Evolutionary conservation across 2,888 invertebrate species (phyloP).

Genomic region (Slavum lentiscoides): DNA sequence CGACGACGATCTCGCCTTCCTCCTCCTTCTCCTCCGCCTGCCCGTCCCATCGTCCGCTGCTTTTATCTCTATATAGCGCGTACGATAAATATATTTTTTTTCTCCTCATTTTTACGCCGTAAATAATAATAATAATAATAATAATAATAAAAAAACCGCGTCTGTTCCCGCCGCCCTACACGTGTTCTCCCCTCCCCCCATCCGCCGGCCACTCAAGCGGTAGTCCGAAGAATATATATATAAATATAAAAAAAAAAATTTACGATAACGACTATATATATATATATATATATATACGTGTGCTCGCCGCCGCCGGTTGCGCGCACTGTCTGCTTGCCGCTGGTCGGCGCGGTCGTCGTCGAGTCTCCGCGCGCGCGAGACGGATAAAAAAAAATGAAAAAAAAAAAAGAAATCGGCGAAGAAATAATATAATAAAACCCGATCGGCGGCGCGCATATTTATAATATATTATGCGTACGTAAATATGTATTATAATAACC

Average conservation of each 20-base stretch:
- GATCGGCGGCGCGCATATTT: not conserved
- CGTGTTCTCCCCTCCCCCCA: not conserved
- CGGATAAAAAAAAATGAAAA: too few relatives aligned
- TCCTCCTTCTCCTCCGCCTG: too few relatives aligned
- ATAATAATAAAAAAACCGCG: too few relatives aligned
- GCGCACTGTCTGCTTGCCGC: too few relatives aligned
- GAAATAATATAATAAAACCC: conserved; percentile 7
- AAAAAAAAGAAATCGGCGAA: not conserved
- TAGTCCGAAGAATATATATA: not conserved
- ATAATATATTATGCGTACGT: not conserved
- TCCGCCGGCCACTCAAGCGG: not conserved
- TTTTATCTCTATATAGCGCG: too few relatives aligned
- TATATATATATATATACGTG: not conserved
- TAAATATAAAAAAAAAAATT: not conserved
- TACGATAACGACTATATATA: conserved; percentile 22
- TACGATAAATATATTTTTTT: too few relatives aligned
- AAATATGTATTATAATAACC: not conserved
- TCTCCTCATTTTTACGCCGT: not conserved
- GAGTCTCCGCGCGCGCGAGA: not conserved
- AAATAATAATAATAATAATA: too few relatives aligned
- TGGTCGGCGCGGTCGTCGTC: conserved; percentile 10
- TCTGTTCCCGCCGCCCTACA: too few relatives aligned
- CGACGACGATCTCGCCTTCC: too few relatives aligned
- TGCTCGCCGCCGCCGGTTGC: not conserved
- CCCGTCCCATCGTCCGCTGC: too few relatives aligned